Conservation (phyloP, 2,888 invertebrate genomes). For the Pristionchus fissidentatus region DNA sequence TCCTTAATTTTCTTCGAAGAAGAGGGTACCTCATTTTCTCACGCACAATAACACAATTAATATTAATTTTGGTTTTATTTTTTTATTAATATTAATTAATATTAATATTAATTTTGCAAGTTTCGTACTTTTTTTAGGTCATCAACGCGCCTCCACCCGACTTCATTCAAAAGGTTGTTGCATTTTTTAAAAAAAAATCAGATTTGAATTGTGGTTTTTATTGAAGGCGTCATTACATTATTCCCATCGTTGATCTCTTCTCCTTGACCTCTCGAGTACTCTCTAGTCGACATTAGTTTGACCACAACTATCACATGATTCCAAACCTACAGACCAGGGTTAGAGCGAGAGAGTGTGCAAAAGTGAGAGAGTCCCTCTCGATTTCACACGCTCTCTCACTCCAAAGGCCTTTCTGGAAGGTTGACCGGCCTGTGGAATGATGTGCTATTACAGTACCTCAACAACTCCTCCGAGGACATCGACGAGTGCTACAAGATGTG, state of each 20-base stretch:
- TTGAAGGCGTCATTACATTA: neutral
- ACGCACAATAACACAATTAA: too few species aligned
- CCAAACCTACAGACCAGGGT: too few species aligned
- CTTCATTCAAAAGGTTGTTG: slow-evolving; percentile 10
- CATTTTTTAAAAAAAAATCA: neutral
- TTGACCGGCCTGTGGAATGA: too few species aligned
- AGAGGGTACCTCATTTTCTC: too few species aligned
- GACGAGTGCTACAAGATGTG: slow-evolving; percentile 73
- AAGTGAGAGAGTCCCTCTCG: too few species aligned
- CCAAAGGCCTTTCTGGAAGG: too few species aligned
- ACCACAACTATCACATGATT: too few species aligned
- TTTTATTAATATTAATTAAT: neutral
- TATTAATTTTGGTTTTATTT: neutral
- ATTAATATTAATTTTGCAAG: slow-evolving; percentile 45
- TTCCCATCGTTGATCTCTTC: neutral
- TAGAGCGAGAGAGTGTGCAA: too few species aligned
- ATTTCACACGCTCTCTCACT: too few species aligned
- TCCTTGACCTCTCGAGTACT: neutral
- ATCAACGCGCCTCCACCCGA: slow-evolving; percentile 22
- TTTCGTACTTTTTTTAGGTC: neutral
- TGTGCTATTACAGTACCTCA: slow-evolving; percentile 45
- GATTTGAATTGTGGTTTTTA: neutral
- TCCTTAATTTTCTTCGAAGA: too few species aligned
- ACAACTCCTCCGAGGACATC: slow-evolving; percentile 54
- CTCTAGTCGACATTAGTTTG: too few species aligned